Base-by-base conservation (phyloP, 2,888 invertebrate species). In the Noctua pronuba region DNA sequence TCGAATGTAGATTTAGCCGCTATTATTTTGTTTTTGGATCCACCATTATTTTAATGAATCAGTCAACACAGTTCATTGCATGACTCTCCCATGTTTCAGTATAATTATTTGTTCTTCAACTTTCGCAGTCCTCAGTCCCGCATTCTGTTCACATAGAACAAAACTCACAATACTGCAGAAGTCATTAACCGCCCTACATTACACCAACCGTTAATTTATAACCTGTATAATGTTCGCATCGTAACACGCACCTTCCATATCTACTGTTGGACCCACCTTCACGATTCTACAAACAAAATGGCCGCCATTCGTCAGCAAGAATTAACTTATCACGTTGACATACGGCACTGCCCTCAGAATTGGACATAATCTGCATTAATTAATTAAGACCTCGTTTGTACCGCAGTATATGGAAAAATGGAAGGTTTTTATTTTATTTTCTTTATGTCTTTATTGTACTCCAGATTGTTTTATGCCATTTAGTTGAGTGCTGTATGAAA, bases 301-400 rank as follows among this genome's bases (percentile, higher is more conserved):
- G 76, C 71, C 41, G 67, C 75, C 68, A 77, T 80, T 88, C 86
- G 78, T 83, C 79, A 80, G 73, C 80, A 71, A 77, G 83, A 88
- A 91, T 88, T 88, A 90, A 86, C 87, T 86, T 87, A 87, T 90
- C 91, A 90, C 83, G 77, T 79, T 90, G 87, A 91, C 89, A 85
- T 81, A 84, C 78, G 80, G 81, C 86, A 80, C 76, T 76, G 70
- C 81, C 86, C 77, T 79, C 86, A 77, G 83, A 86, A 87, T 82
- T 81, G 81, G 85, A 84, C 87, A 83, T 89, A 89, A 90, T 90
- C 89, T 90, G 82, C 84, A 87, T 90, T 90, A 83, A 88, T 90
- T 90, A 90, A 88, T 87, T 88, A 87, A 82, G 82, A 77, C 77
- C 80, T 85, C 73, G 77, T 87, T 84, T 82, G 71, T 79, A 76